phyloP scores from a whole-genome alignment of 2,888 invertebrate species.

The Prosapia bicincta region DNA sequence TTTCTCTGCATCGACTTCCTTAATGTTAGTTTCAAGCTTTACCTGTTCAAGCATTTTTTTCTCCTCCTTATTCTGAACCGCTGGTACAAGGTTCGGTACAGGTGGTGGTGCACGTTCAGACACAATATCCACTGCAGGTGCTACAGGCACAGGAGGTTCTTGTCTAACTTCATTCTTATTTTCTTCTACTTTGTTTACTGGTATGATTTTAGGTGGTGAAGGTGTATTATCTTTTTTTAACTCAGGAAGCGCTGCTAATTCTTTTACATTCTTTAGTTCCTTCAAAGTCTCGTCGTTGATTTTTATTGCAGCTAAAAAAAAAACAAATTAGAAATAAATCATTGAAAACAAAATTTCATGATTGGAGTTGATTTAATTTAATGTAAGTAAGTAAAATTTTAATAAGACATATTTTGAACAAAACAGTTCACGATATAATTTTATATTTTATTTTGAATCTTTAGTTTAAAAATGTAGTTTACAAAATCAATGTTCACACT shows the following conservation, averaged over 20 bases:
- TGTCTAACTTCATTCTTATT: constrained; percentile 38
- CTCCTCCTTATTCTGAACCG: constrained; percentile 41
- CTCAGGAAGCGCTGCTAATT: constrained; percentile 27
- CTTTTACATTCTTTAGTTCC: constrained; percentile 26
- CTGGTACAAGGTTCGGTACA: constrained; percentile 56
- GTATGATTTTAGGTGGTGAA: constrained; percentile 5
- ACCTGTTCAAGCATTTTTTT: neutral
- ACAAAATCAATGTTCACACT: too few species aligned
- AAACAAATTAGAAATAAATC: neutral
- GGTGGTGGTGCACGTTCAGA: constrained; percentile 33
- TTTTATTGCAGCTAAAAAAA: constrained; percentile 24
- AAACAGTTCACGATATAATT: too few species aligned
- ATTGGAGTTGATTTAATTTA: too few species aligned
- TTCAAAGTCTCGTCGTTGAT: constrained; percentile 31
- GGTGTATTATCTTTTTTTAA: constrained; percentile 29
- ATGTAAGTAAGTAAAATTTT: too few species aligned
- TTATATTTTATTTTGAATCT: too few species aligned
- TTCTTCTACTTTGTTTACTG: constrained; percentile 15
- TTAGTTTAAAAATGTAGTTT: too few species aligned
- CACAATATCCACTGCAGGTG: constrained; percentile 39
- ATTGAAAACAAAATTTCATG: neutral
- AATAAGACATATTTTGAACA: too few species aligned
- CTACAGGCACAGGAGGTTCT: constrained; percentile 47
- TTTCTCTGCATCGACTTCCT: constrained; percentile 41
- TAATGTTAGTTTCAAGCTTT: neutral